A percentile compares a stretch with the other conserved stretches of the same genome.
phyloP scores from a whole-genome alignment of 2,113 vertebrate genomes.

The Gymnobelideus leadbeateri region DNA sequence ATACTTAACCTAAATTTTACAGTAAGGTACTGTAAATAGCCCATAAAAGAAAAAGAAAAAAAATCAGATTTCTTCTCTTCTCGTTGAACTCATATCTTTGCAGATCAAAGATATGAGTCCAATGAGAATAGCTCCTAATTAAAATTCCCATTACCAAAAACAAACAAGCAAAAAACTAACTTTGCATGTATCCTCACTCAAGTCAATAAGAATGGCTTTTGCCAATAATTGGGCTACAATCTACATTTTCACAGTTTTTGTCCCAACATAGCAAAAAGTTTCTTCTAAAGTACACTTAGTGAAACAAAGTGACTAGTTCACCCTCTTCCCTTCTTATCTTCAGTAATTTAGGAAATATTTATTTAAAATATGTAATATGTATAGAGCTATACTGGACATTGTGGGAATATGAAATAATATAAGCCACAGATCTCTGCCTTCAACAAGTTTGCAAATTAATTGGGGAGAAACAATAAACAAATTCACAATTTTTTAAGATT shows the following conservation, averaged over 20 bases:
- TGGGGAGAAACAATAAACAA: not conserved
- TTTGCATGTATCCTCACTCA: not conserved
- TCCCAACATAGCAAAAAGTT: not conserved
- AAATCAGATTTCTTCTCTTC: too few species aligned
- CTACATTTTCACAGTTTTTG: slow-evolving; percentile 23
- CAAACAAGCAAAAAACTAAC: not conserved
- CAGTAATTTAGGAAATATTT: not conserved
- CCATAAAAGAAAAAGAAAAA: too few species aligned
- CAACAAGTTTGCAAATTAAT: not conserved
- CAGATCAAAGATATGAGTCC: not conserved
- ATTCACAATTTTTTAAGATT: not conserved
- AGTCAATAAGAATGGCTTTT: slow-evolving; percentile 33
- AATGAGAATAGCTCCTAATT: slow-evolving; percentile 5
- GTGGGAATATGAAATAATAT: not conserved
- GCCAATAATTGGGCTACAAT: not conserved
- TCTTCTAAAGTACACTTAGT: slow-evolving; percentile 45
- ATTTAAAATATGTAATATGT: not conserved
- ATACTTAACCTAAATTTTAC: too few species aligned
- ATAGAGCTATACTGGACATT: not conserved
- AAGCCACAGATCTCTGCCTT: not conserved
- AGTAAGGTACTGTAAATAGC: too few species aligned
- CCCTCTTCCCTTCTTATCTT: not conserved
- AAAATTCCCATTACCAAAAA: slow-evolving; percentile 38
- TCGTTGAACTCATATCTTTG: too few species aligned
- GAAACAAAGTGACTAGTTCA: slow-evolving; percentile 2